Conservation (phyloP, 1,140 invertebrate species). For the Pantala flavescens region DNA sequence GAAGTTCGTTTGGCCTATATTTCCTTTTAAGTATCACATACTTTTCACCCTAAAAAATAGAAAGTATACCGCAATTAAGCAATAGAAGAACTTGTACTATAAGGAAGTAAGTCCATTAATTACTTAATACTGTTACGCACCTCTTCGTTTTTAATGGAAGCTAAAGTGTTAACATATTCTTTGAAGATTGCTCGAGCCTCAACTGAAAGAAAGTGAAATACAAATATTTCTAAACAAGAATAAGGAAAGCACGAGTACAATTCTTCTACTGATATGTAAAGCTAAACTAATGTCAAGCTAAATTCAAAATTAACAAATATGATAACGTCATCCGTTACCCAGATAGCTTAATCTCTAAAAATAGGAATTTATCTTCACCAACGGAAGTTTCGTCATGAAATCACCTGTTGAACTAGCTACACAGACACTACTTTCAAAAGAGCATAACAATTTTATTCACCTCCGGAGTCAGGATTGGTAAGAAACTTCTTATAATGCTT, state of each 20-base stretch:
- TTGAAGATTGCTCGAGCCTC: constrained; percentile 78
- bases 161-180: constrained; percentile 79
- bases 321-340: too few relatives aligned
- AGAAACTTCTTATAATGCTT: constrained; percentile 79
- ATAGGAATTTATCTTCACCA: too few relatives aligned
- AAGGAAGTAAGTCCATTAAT: constrained; percentile 11
- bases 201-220: constrained; percentile 46
- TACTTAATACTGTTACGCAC: constrained; percentile 45
- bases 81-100: neutral
- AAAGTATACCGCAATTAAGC: neutral
- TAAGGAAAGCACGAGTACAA: too few relatives aligned
- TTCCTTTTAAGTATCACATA: constrained; percentile 71
- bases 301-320: too few relatives aligned
- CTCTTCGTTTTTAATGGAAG: constrained; percentile 53
- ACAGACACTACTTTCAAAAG: neutral
- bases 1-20: constrained; percentile 43
- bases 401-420: neutral
- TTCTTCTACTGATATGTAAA: too few relatives aligned
- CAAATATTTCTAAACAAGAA: neutral
- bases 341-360: too few relatives aligned
- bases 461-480: constrained; percentile 63
- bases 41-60: constrained; percentile 55
- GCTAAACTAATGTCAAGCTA: too few relatives aligned
- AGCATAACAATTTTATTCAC: constrained; percentile 38
- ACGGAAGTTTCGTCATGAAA: neutral